A percentile compares a stretch with the other conserved stretches of the same genome.
These are phyloP conservation scores for Fissipunctia ypsillon DNA, from an alignment of 2,888 invertebrate genomes.

Conservation along the genomic window DNA sequence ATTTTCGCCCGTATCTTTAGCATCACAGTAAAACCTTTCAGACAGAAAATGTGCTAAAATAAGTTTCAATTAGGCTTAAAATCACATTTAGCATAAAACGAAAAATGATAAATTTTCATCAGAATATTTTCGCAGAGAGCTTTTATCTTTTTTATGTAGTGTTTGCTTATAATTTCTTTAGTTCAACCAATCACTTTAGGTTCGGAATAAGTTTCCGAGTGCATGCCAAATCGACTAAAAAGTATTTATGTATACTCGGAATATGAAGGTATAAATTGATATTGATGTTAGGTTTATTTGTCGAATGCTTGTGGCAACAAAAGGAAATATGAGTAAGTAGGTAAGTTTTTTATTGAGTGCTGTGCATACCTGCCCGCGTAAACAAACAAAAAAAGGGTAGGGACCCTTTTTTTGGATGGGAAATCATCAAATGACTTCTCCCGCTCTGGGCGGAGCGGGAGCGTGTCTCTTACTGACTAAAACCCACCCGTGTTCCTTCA, in stretches of 20 bases:
- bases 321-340: not conserved
- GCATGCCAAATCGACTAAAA: slow-evolving; percentile 5
- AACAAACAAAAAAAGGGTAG: no score
- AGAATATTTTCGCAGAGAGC: slow-evolving; percentile 1
- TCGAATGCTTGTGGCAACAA: not conserved
- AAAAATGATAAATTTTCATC: not conserved
- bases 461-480: no score
- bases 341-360: not conserved
- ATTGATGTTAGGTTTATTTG: slow-evolving; percentile 12
- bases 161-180: slow-evolving; percentile 17
- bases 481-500: no score
- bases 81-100: slow-evolving; percentile 1
- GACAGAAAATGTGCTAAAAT: slow-evolving; percentile 6
- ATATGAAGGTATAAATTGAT: slow-evolving; percentile 22
- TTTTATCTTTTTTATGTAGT: slow-evolving; percentile 5
- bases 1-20: not conserved
- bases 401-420: no score
- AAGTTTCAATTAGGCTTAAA: not conserved
- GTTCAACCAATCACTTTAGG: slow-evolving; percentile 38
- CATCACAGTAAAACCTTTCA: no score
- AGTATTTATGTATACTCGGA: not conserved
- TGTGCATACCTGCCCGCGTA: no score
- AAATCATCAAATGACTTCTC: no score
- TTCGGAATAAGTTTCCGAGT: slow-evolving; percentile 1
- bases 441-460: no score